Evolutionary conservation across 2,797 vertebrate species (phyloP).

Genomic region (Falco concolor): DNA sequence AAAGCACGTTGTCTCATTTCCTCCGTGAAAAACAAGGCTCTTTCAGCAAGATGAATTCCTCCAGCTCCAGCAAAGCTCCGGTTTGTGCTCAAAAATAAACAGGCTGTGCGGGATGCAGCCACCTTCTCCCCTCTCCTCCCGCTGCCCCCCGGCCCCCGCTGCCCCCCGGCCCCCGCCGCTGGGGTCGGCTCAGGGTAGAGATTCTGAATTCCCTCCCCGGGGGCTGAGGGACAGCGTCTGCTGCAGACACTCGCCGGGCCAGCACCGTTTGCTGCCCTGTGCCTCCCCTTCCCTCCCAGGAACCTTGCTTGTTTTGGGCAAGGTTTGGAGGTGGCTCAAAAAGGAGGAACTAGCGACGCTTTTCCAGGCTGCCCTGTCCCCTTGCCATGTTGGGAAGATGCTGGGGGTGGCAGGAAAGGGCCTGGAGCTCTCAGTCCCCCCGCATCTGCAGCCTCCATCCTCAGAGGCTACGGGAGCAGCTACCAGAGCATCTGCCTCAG

Average conservation of each 20-base stretch:
- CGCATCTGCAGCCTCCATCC: background rate
- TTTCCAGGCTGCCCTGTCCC: background rate
- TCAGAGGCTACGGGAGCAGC: background rate
- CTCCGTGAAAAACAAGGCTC: slow-evolving; percentile 44
- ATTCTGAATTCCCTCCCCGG: background rate
- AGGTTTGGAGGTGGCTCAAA: background rate
- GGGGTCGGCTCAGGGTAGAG: background rate
- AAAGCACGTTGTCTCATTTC: slow-evolving; percentile 24
- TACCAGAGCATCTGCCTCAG: background rate
- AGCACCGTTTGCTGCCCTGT: background rate
- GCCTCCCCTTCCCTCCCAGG: background rate
- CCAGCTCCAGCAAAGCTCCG: background rate
- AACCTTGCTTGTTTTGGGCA: background rate
- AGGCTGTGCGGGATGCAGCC: background rate
- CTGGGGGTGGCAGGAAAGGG: background rate
- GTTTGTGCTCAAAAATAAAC: background rate
- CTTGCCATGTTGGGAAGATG: background rate
- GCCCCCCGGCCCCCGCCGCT: background rate
- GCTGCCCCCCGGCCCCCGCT: background rate
- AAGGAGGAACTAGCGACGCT: background rate
- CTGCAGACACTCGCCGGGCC: background rate
- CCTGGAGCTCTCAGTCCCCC: background rate
- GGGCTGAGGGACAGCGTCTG: background rate
- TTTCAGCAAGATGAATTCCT: background rate
- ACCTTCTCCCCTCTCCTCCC: background rate